phyloP scores from a whole-genome alignment of 2,888 invertebrate species.

The Andrena hattorfiana region DNA sequence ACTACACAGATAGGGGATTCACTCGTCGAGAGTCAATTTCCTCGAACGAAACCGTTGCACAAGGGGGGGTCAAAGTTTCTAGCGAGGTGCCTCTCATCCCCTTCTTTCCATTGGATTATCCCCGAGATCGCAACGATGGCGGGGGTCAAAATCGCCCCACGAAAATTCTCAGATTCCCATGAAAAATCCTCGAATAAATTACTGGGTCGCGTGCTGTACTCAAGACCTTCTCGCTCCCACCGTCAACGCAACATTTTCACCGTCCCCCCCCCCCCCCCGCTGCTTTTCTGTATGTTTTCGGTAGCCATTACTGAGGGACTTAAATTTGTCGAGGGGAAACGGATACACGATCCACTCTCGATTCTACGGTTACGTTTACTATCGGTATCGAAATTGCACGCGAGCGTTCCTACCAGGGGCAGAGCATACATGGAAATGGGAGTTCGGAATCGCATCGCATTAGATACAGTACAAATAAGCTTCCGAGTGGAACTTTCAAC shows the following conservation, averaged over 20 bases:
- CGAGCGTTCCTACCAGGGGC: conserved; percentile 45
- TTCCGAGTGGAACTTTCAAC: conserved; percentile 24
- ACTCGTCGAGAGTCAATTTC: conserved; percentile 73
- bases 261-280: conserved; percentile 6
- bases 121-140: conserved; percentile 46
- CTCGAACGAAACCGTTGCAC: conserved; percentile 63
- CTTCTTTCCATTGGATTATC: conserved; percentile 36
- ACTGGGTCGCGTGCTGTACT: conserved; percentile 20
- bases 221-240: conserved; percentile 9
- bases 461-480: conserved; percentile 48
- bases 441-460: conserved; percentile 43
- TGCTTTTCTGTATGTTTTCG: conserved; percentile 16
- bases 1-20: conserved; percentile 37
- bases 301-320: conserved; percentile 47
- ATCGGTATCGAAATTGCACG: conserved; percentile 52
- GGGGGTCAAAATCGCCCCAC: conserved; percentile 33
- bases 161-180: conserved; percentile 49
- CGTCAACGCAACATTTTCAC: conserved; percentile 16
- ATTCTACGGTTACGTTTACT: conserved; percentile 41
- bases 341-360: conserved; percentile 38
- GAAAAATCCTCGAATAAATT: conserved; percentile 51
- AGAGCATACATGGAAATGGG: conserved; percentile 53
- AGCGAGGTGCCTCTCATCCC: conserved; percentile 33
- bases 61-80: conserved; percentile 46
- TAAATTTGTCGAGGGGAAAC: conserved; percentile 66